Percentiles rank a stretch among this genome's conserved stretches.
Evolutionary conservation across 2,888 invertebrate species (phyloP).

Genomic region (Leptarthrus brevirostris): DNA sequence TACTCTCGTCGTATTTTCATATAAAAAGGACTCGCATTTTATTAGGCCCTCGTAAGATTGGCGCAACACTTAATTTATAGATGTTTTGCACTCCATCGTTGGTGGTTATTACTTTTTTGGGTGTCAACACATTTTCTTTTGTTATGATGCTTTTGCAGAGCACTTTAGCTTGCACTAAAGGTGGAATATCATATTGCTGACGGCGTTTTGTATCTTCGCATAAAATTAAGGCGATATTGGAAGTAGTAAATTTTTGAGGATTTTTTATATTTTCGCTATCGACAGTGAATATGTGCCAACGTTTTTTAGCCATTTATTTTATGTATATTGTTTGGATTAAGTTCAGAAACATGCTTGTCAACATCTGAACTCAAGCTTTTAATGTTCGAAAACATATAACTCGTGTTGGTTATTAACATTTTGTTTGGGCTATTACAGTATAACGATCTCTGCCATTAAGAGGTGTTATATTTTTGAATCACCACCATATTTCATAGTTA

Average conservation of each 20-base stretch:
- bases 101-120: background rate
- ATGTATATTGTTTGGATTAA: too few species aligned
- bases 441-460: too few species aligned
- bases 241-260: background rate
- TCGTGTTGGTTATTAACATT: too few species aligned
- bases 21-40: background rate
- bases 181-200: background rate
- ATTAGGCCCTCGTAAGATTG: constrained; percentile 20
- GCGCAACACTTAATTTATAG: constrained; percentile 24
- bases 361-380: too few species aligned
- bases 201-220: background rate
- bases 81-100: constrained; percentile 27
- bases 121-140: background rate
- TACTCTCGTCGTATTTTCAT: constrained; percentile 23
- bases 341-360: too few species aligned
- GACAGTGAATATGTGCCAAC: background rate
- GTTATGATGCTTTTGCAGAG: too few species aligned
- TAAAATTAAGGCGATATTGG: background rate
- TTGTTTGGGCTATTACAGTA: too few species aligned
- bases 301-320: too few species aligned
- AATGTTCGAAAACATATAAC: too few species aligned
- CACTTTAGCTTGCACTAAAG: background rate
- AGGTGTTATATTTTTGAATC: too few species aligned
- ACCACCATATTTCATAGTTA: too few species aligned
- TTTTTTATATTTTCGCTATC: background rate